These are phyloP conservation scores for Drosophila sp. DNA, from an alignment of 1,140 invertebrate species.

Conservation along the genomic window DNA sequence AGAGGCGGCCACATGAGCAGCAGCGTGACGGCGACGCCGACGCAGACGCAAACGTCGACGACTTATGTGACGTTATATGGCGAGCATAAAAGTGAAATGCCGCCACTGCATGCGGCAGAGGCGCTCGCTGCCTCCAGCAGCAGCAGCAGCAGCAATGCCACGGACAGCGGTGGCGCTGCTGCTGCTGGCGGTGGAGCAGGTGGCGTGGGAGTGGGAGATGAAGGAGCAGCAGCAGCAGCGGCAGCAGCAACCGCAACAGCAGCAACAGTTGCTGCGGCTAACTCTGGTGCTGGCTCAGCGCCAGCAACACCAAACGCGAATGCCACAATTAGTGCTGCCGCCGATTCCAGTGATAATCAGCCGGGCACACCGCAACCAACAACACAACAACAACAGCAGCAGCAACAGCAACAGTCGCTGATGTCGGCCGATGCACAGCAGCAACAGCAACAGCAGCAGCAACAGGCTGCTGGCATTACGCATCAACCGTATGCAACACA, in stretches of 20 bases:
- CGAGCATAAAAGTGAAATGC: slow-evolving; percentile 81
- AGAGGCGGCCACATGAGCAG: slow-evolving; percentile 39
- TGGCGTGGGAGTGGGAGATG: slow-evolving; percentile 6
- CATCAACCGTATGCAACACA: slow-evolving; percentile 72
- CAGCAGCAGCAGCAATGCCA: slow-evolving; percentile 15
- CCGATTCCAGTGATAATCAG: slow-evolving; percentile 84
- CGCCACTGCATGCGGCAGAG: slow-evolving; percentile 83
- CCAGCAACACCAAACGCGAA: slow-evolving; percentile 63
- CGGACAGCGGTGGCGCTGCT: slow-evolving; percentile 16
- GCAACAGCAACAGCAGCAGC: slow-evolving; percentile 47
- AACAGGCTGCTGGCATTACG: slow-evolving; percentile 49
- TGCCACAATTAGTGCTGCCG: slow-evolving; percentile 79
- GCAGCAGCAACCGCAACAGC: slow-evolving; percentile 24
- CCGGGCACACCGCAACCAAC: slow-evolving; percentile 80
- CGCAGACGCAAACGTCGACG: slow-evolving; percentile 36
- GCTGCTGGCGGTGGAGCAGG: slow-evolving; percentile 20
- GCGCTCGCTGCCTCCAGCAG: slow-evolving; percentile 56
- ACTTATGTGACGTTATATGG: slow-evolving; percentile 76
- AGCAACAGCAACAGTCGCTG: slow-evolving; percentile 49
- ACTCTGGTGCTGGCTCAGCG: slow-evolving; percentile 30
- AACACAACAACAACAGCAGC: slow-evolving; percentile 52
- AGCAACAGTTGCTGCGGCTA: slow-evolving; percentile 7
- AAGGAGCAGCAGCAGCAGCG: background rate
- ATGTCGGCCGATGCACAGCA: slow-evolving; percentile 35
- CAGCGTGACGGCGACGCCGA: slow-evolving; percentile 26